Conservation (phyloP, 1,140 invertebrate species). For the Stratiolaelaps scimitus region DNA sequence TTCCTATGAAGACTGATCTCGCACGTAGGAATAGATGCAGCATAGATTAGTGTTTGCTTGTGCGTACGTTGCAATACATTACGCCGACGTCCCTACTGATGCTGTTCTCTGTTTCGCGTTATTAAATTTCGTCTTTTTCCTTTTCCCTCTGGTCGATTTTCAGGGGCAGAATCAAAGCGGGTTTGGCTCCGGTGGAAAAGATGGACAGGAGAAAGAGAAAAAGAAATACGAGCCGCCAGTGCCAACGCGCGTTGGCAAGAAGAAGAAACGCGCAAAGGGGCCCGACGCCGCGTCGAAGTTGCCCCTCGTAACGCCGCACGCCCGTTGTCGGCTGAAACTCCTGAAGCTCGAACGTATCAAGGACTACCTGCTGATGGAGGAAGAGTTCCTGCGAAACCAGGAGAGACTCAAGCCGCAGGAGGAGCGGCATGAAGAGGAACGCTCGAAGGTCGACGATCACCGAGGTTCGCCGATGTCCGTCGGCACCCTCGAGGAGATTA, state of each 20-base stretch:
- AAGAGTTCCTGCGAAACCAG: constrained; percentile 97
- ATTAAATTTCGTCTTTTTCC: background rate
- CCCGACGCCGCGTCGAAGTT: constrained; percentile 95
- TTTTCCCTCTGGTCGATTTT: constrained; percentile 15
- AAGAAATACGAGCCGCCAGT: constrained; percentile 98
- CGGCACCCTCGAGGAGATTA: constrained; percentile 98
- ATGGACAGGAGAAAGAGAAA: constrained; percentile 62
- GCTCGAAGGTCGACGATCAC: constrained; percentile 87
- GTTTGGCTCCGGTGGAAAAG: constrained; percentile 25
- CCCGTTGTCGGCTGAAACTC: constrained; percentile 85
- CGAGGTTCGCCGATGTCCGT: constrained; percentile 99
- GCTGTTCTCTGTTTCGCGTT: too few relatives aligned
- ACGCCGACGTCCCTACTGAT: too few relatives aligned
- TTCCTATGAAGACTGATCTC: too few relatives aligned
- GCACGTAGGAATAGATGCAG: too few relatives aligned
- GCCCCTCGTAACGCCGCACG: constrained; percentile 88
- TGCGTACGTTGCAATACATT: too few relatives aligned
- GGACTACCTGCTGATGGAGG: constrained; percentile 97
- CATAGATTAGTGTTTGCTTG: too few relatives aligned
- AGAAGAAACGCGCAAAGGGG: constrained; percentile 88
- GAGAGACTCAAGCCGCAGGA: constrained; percentile 95
- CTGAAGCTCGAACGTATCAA: constrained; percentile 95
- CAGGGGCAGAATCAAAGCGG: constrained; percentile 16
- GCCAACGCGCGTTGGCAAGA: constrained; percentile 95
- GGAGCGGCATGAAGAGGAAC: constrained; percentile 93